phyloP scores from a whole-genome alignment of 2,797 vertebrate genomes.

The Dipus sagitta region DNA sequence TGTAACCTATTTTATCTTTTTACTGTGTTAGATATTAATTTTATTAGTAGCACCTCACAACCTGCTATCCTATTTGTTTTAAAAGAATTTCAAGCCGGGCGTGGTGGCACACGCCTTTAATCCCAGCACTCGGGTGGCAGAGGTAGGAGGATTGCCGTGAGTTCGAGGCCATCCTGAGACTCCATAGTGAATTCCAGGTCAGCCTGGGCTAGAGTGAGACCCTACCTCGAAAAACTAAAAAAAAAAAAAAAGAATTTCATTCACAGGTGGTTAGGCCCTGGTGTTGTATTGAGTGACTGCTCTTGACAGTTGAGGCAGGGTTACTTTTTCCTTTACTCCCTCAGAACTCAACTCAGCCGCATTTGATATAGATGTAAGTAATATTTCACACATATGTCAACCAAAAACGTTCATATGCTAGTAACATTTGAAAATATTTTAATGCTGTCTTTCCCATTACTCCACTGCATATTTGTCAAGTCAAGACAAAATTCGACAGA shows the following conservation, averaged over 20 bases:
- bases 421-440: not conserved
- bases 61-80: not conserved
- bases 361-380: not conserved
- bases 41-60: conserved; percentile 16
- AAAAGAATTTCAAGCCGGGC: not conserved
- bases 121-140: no score
- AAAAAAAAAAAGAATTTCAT: not conserved
- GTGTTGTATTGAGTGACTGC: not conserved
- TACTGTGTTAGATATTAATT: conserved; percentile 30
- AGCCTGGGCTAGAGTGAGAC: no score
- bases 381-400: not conserved
- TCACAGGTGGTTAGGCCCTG: not conserved
- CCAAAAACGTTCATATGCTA: not conserved
- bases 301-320: not conserved
- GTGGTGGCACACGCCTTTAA: no score
- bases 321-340: not conserved
- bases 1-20: not conserved
- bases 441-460: not conserved
- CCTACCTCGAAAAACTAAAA: no score
- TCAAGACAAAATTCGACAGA: not conserved
- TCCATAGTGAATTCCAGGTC: no score
- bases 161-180: no score
- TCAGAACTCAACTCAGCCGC: not conserved
- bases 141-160: no score
- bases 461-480: conserved; percentile 9